Base-by-base conservation (phyloP, 2,797 vertebrate species). In the Rhinoraja longicauda region DNA sequence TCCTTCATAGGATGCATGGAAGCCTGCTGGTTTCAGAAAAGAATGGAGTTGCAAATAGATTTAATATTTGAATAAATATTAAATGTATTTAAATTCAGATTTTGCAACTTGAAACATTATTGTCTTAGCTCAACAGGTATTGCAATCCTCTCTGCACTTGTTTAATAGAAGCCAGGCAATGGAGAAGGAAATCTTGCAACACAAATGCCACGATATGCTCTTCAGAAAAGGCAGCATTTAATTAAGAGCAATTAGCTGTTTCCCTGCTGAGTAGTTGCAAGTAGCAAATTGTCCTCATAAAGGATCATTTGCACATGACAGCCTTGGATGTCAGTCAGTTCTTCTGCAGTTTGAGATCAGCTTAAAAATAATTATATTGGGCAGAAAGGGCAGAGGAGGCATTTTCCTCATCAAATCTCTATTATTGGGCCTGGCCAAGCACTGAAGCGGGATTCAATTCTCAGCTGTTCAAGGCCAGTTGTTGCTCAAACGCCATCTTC, bases 211-310 rank as follows among this genome's bases (percentile, higher is more conserved):
- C 75, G 90, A 92, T 73, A 72, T 53, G 72, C 90, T n/a, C 90
- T 92, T 75, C 90, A 92, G 90, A 75, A 92, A 92, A 77, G 94
- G 93, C 72, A 93, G 93, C 94, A 94, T 94, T 93, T 95, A 95
- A 96, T 96, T 95, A 94, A 94, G 93, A 95, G 94, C 94, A 96
- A 96, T 97, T 96, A 96, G 93, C 93, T 17, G 93, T 93, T 92
- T 94, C 94, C 96, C 96, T 93, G 95, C 95, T 15, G 95, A 94
- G 95, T 93, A 93, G 93, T 92, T 29, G 86, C 90, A 75, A 92
- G 90, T 75, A 92, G 39, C 36, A 75, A 75, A 92, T 45, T 92
- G 39, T 75, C 90, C 90, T 70, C 90, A 84, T 26, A 84, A 82
- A 84, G 4, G 53, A 84, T 53, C 81, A 92, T 75, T 92, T 92